Conservation (phyloP, 2,888 invertebrate genomes). For the Drosophila limbata region DNA sequence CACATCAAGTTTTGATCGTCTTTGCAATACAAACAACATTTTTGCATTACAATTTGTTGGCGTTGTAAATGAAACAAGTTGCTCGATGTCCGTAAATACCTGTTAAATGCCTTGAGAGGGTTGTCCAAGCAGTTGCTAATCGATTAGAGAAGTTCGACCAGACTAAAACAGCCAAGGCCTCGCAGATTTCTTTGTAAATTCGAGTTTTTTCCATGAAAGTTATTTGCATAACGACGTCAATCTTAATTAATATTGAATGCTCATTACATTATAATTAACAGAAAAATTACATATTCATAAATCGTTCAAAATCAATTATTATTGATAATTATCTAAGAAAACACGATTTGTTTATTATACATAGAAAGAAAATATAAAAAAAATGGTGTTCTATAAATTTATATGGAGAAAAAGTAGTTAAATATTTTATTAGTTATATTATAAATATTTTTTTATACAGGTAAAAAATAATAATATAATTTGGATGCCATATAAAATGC, state of each 20-base stretch:
- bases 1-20: slow-evolving; percentile 13
- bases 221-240: background rate
- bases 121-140: slow-evolving; percentile 31
- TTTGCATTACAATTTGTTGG: slow-evolving; percentile 72
- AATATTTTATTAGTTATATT: background rate
- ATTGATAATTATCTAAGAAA: too few species aligned
- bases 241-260: background rate
- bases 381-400: background rate
- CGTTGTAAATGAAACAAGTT: slow-evolving; percentile 23
- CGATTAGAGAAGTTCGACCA: background rate
- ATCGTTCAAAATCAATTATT: background rate
- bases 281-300: background rate
- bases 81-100: background rate
- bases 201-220: background rate
- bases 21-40: slow-evolving; percentile 70
- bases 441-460: background rate
- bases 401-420: background rate
- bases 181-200: background rate
- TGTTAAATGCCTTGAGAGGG: slow-evolving; percentile 33
- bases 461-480: slow-evolving; percentile 2
- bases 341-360: background rate
- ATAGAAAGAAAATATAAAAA: background rate
- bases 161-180: background rate
- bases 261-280: slow-evolving; percentile 1
- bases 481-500: slow-evolving; percentile 21